Evolutionary conservation across 2,888 invertebrate species (phyloP).

Genomic region (Smittia aterrima): DNA sequence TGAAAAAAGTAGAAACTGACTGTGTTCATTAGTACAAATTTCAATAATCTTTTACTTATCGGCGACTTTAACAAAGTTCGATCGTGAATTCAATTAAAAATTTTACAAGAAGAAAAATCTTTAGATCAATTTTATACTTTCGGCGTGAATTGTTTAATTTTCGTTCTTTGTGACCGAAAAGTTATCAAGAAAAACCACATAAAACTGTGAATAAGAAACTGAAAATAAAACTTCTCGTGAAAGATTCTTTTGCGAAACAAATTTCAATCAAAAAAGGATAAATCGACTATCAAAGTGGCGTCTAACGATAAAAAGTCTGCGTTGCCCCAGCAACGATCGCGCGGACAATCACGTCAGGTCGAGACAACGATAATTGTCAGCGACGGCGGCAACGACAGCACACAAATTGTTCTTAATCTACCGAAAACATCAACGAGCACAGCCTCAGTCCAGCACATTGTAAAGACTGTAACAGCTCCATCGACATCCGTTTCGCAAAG

Average conservation of each 20-base stretch:
- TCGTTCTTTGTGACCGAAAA: not conserved
- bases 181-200: not conserved
- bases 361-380: constrained; percentile 31
- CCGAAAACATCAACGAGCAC: constrained; percentile 20
- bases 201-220: not conserved
- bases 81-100: not conserved
- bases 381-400: constrained; percentile 5
- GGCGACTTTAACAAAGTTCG: not conserved
- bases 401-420: constrained; percentile 14
- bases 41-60: not conserved
- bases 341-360: constrained; percentile 15
- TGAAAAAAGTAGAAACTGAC: not conserved
- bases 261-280: not conserved
- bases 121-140: not conserved
- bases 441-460: not conserved
- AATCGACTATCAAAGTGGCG: constrained; percentile 34
- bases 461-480: not conserved
- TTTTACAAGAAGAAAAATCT: not conserved
- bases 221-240: too few species aligned
- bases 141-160: not conserved
- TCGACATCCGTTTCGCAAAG: constrained; percentile 31
- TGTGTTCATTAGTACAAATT: constrained; percentile 34
- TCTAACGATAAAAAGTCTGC: constrained; percentile 28
- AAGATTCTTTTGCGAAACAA: not conserved
- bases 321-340: constrained; percentile 15